Base-by-base conservation (phyloP, 2,113 vertebrate genomes). In the Nesogale talazaci region DNA sequence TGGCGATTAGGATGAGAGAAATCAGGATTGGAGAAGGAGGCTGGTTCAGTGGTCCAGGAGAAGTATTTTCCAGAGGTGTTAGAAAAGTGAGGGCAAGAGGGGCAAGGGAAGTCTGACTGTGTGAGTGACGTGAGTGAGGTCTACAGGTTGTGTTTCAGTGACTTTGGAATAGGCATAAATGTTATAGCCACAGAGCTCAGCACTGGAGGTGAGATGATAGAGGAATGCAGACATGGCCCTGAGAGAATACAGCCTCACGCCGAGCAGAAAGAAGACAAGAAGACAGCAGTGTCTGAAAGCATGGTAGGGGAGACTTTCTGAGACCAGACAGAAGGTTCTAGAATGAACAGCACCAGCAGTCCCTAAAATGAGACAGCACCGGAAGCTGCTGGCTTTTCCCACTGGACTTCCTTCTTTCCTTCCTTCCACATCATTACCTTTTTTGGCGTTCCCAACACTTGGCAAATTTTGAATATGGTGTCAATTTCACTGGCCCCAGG, bases 401-500 rank as follows among this genome's bases (percentile, higher is more conserved):
- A 22, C 15, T 15, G 27, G 83, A 23, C 56, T 72, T 36, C 8
- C 59, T 61, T 23, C 46, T 76, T 46, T 61, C 27, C 46, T 76
- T 46, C 34, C 57, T 81, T 83, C 36, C 3, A 4, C 7, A 42
- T 16, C 78, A 4, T 88, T 98, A 98, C 98, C 98, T 98, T 98
- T 95, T 98, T 98, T 6, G 98, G 98, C 0, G 98, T 98, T 27
- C 98, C 98, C 96, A 98, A 70, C 25, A 98, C 97, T 95, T 98
- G 98, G 96, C 98, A 98, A 92, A 98, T 98, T 97, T 98, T 98
- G 97, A 98, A 98, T 97, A 98, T 98, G 2, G 98, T 98, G 96
- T 98, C 98, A 75, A 98, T 98, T 97, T 98, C 98, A 96, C 98
- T 98, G 95, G 98, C 97, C 0, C 98, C 98, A 7, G 98, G 98